Base-by-base conservation (phyloP, 2,888 invertebrate genomes). In the Suillia variegata region DNA sequence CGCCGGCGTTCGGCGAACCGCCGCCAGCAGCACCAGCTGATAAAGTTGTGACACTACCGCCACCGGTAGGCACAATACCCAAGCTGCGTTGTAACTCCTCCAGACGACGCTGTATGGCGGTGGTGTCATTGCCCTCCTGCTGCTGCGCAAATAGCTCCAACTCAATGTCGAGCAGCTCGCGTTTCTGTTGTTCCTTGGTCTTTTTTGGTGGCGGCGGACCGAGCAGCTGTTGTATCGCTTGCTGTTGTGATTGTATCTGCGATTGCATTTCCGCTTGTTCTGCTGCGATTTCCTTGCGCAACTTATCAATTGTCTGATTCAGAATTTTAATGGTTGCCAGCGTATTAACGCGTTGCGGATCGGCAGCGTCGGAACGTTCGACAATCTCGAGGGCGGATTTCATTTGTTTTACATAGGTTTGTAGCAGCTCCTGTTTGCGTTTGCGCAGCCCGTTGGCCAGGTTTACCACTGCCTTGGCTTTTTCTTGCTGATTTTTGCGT, bases 131-230 rank as follows among this genome's bases (percentile, higher is more conserved):
- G 0, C 96, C 96, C 75, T 87, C 88, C 80, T 89, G 93, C 74
- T 95, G 93, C 68, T 93, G 93, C 1, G 91, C 92, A 72, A 95
- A 93, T 65, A 96, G 84, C 78, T 97, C 96, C 74, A 96, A 80
- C 77, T 97, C 96, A 1, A 94, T 92, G 76, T 96, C 96, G 10
- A 96, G 84, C 54, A 96, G 88, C 75, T 96, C 95, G 73, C 92
- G 93, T 78, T 94, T 92, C 0, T 92, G 89, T 73, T 93, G 92
- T 73, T 92, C 92, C 66, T 90, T 87, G 1, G 89, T 89, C 73
- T 90, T 91, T 22, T 84, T 83, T 1, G 85, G 84, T 57, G 83
- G 79, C 17, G 78, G 74, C 59, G 73, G 67, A 24, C 71, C 70
- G 10, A 61, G 55, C 10, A 62, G 65, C 12, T 8, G 20, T 45